Evolutionary conservation across 2,888 invertebrate species (phyloP), one percentile per base, ranked within the genome.

Genomic region (Drosophila parthenogenetica): DNA sequence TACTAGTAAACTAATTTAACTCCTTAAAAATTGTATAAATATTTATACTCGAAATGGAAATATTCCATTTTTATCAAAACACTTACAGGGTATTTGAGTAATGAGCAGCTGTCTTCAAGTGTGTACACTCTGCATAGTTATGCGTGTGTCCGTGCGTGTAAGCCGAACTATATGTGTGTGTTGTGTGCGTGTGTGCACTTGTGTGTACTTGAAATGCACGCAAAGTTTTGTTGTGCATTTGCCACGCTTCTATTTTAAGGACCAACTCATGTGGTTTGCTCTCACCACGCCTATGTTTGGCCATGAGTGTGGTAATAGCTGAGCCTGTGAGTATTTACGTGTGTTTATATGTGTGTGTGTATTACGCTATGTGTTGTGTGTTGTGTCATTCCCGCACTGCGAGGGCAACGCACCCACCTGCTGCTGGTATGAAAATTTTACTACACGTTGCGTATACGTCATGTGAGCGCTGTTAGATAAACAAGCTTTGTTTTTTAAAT

Each of bases 211-310:
- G 48, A 80, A 86, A 78, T 88, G 78, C 78, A 84, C 66, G 73
- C 63, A 73, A 73, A 77, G 69, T 81, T 77, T 79, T 84, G 79
- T 75, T 86, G 87, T 86, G 79, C 89, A 83, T 83, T 85, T 88
- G 79, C 74, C 66, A 61, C 65, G 69, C 59, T 87, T 67, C 65
- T 68, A 72, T 76, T 75, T 79, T 69, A 79, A 69, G 79, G 61
- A 72, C 57, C 68, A 39, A 50, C 65, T 72, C 63, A 61, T 68
- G 64, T 57, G 73, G 73, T 32, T 58, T 59, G 59, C 37, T 45
- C 42, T 14, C 19, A 29, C n/a, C 16, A n/a, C 19, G 37, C 59
- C 60, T 43, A 32, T 55, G 19, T 50, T 43, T 53, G 54, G 59
- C 60, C 67, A 19, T 58, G 39, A 32, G 8, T 14, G 35, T 29